phyloP scores from a whole-genome alignment of 2,113 vertebrate genomes.

The Mesoclemmys tuberculata region DNA sequence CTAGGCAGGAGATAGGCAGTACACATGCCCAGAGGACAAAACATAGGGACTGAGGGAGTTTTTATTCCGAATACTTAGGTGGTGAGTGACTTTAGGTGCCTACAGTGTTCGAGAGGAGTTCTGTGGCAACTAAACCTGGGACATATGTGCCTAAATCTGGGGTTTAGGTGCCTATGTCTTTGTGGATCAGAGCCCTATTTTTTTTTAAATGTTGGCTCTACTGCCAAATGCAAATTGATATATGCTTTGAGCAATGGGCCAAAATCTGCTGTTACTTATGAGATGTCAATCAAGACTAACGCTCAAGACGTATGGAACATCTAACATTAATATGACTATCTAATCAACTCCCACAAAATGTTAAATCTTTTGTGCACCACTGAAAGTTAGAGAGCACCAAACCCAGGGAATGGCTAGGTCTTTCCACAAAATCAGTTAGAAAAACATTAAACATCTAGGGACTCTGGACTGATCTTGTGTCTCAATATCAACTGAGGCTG shows the following conservation, averaged over 20 bases:
- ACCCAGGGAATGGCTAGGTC: neutral
- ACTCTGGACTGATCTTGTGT: slow-evolving; percentile 61
- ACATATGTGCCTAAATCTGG: neutral
- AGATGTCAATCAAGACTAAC: neutral
- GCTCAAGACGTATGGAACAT: neutral
- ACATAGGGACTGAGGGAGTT: neutral
- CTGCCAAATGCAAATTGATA: neutral
- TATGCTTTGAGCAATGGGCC: neutral
- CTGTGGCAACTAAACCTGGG: neutral
- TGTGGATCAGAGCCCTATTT: neutral
- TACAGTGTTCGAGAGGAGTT: neutral
- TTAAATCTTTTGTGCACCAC: neutral
- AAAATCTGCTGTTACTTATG: neutral
- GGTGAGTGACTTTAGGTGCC: neutral
- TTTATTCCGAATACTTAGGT: neutral
- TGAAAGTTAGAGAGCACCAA: neutral
- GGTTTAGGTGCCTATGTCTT: neutral
- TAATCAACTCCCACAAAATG: neutral
- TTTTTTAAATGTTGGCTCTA: neutral
- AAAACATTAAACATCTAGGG: slow-evolving; percentile 31
- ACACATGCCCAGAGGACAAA: neutral
- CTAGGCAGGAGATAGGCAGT: neutral
- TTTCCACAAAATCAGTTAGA: neutral
- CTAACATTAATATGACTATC: rapidly evolving
- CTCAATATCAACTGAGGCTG: slow-evolving; percentile 51